Conservation (phyloP, 1,140 invertebrate genomes). For the Zaprionus africanus region DNA sequence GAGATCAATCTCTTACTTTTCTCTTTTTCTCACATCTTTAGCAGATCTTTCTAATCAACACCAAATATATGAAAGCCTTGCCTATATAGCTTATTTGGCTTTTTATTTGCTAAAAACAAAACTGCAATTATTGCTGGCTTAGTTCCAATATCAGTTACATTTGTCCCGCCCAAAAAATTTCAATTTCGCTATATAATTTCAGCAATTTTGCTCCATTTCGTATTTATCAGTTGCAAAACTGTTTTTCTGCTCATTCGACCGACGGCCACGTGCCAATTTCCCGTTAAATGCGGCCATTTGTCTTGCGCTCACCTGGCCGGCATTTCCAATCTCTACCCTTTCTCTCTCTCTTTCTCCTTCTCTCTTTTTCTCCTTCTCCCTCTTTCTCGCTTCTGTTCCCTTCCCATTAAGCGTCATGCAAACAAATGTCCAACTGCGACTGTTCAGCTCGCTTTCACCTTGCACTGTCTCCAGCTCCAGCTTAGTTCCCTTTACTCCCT, state of each 20-base stretch:
- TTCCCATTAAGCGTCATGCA: conserved; percentile 51
- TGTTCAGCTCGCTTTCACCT: conserved; percentile 20
- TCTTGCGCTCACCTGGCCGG: neutral
- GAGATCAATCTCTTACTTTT: no score
- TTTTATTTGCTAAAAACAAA: neutral
- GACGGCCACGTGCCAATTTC: conserved; percentile 6
- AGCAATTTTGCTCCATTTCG: neutral
- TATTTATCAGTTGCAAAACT: conserved; percentile 16
- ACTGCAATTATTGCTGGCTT: neutral
- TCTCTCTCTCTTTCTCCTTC: neutral
- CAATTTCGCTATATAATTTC: neutral
- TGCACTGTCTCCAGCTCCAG: conserved; percentile 21
- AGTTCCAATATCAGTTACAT: neutral
- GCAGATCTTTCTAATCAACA: no score
- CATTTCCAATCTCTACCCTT: neutral
- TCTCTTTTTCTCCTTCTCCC: neutral
- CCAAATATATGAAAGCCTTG: no score
- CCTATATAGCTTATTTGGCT: no score
- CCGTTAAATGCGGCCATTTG: conserved; percentile 20
- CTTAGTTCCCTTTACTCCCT: conserved; percentile 10
- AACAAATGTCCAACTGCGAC: conserved; percentile 72
- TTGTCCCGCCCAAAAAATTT: neutral
- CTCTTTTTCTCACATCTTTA: no score
- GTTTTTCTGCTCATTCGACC: conserved; percentile 21
- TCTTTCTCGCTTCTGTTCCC: neutral